Base-by-base conservation (phyloP, 2,113 vertebrate species). In the Oxyura jamaicensis region DNA sequence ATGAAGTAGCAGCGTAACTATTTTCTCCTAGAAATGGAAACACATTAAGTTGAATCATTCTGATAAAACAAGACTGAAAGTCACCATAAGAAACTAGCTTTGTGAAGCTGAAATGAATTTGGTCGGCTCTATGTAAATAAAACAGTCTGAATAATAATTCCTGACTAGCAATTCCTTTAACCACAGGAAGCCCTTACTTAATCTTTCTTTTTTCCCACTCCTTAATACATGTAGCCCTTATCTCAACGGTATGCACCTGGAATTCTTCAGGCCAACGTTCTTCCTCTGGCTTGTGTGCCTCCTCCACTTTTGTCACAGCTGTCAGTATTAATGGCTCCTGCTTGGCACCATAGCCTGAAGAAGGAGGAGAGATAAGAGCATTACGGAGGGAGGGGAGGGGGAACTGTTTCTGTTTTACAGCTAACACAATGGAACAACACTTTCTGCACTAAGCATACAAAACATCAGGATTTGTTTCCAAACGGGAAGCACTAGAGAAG, bases 301-400 rank as follows among this genome's bases (percentile, higher is more conserved):
- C 94, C 84, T 98, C 98, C 5, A 94, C 75, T 67, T 97, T 97
- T 11, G 98, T 98, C 91, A 97, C 55, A 36, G 98, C 97, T 9
- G 98, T 97, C 92, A 98, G 93, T 25, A 97, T 97, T 92, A 98
- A 96, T 71, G 97, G 91, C 35, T 98, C 98, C 62, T 97, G 93
- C 88, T 97, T 98, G 93, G 98, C 94, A 41, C 98, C 95, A 33
- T 99, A 99, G 48, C 98, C 99, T 99, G 89, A 81, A 96, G 53
- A 87, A 80, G 48, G 73, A 59, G 65, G 53, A 81, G 41, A 93
- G 74, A 63, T 14, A 95, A 96, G 5, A 84, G 41, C 42, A 53
- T 83, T 82, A 95, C 13, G 90, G 46, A 97, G 62, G 82, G 53
- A 35, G 17, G 29, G 69, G 55, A 23, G 21, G 48, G 50, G 39